Evolutionary conservation across 2,113 vertebrate species (phyloP).

Genomic region (Artemisiospiza belli): DNA sequence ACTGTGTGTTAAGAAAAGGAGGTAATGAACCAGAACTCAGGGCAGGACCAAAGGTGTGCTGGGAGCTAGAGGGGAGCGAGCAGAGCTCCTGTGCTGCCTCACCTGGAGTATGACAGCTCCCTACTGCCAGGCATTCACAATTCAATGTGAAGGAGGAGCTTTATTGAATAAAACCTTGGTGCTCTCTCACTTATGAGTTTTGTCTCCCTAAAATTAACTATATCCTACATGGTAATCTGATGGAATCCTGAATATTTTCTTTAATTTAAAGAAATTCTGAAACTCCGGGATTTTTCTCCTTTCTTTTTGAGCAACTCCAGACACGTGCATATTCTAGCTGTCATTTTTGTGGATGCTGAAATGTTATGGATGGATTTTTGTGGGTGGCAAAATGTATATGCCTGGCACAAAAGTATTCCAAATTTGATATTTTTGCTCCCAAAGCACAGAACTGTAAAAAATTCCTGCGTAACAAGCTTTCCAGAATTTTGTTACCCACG

Average conservation of each 20-base stretch:
- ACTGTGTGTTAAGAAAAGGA: background rate
- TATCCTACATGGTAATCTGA: background rate
- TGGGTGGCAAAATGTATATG: background rate
- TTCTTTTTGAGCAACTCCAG: background rate
- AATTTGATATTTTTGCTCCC: background rate
- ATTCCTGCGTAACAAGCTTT: background rate
- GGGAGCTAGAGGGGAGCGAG: background rate
- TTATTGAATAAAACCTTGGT: background rate
- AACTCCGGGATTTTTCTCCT: fast-evolving
- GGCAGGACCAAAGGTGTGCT: background rate
- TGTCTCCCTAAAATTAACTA: background rate
- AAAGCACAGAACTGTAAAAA: background rate
- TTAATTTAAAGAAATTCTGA: background rate
- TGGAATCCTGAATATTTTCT: background rate
- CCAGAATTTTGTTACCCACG: background rate
- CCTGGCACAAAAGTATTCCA: background rate
- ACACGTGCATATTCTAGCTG: background rate
- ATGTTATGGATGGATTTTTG: background rate
- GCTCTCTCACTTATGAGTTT: background rate
- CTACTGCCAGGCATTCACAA: background rate
- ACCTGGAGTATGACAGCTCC: background rate
- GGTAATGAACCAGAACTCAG: background rate
- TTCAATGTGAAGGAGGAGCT: background rate
- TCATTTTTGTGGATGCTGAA: background rate
- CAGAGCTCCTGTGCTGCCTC: background rate